These are phyloP conservation scores for Branchinecta lindahli DNA, from an alignment of 1,140 invertebrate genomes.

Conservation along the genomic window DNA sequence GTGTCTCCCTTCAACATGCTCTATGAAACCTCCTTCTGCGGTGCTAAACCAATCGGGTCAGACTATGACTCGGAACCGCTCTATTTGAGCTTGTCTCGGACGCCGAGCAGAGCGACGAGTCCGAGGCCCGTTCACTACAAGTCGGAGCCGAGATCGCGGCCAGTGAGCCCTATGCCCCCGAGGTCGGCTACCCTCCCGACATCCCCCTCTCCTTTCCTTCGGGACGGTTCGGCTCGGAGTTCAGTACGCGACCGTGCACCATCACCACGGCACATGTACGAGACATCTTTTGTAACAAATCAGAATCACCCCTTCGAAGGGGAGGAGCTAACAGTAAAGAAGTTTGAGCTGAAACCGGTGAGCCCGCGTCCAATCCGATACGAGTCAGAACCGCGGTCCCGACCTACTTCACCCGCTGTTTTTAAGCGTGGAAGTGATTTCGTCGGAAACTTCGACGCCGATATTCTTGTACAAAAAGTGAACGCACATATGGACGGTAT, in stretches of 20 bases:
- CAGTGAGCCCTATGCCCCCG: slow-evolving; percentile 12
- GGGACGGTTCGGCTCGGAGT: background rate
- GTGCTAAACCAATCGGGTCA: slow-evolving; percentile 1
- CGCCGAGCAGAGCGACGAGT: slow-evolving; percentile 12
- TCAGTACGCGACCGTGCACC: background rate
- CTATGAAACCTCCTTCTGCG: slow-evolving; percentile 15
- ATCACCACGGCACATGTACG: background rate
- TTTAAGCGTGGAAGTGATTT: background rate
- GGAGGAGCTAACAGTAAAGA: background rate
- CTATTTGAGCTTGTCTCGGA: background rate
- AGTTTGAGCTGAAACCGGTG: background rate
- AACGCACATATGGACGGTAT: background rate
- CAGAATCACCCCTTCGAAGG: background rate
- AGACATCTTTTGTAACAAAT: background rate
- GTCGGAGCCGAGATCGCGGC: slow-evolving; percentile 14
- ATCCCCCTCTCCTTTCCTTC: background rate
- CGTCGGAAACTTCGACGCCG: background rate
- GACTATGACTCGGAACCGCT: background rate
- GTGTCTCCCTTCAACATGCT: slow-evolving; percentile 16
- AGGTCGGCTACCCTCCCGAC: background rate
- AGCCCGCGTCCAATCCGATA: background rate
- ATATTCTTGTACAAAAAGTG: background rate
- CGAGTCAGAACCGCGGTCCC: background rate
- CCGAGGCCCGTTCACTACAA: slow-evolving; percentile 12
- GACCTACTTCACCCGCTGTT: background rate